These are phyloP conservation scores for Lysiphlebus fabarum DNA, from an alignment of 1,140 invertebrate species.

Conservation along the genomic window DNA sequence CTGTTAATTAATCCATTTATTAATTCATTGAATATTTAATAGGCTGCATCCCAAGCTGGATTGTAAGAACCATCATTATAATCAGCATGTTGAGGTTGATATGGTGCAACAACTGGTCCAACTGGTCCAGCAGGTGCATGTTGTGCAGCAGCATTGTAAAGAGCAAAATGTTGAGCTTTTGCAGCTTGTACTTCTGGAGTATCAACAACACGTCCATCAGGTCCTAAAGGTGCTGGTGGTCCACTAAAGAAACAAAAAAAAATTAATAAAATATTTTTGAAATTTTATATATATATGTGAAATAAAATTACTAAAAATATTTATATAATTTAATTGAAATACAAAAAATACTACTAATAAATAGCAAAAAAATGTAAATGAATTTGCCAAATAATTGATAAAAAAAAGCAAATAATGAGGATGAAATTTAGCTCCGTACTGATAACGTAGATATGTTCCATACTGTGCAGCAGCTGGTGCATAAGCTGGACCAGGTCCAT, in stretches of 20 bases:
- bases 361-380: too few relatives aligned
- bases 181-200: conserved; percentile 65
- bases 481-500: too few relatives aligned
- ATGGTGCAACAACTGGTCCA: conserved; percentile 12
- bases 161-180: conserved; percentile 61
- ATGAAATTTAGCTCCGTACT: conserved; percentile 1
- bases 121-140: conserved; percentile 49
- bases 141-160: conserved; percentile 57
- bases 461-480: conserved; percentile 1
- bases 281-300: too few relatives aligned
- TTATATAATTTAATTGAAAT: too few relatives aligned
- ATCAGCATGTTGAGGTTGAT: conserved; percentile 4
- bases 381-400: too few relatives aligned
- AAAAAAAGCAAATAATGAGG: not conserved
- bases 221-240: conserved; percentile 54
- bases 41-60: conserved; percentile 36
- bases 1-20: not conserved
- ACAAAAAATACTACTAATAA: too few relatives aligned
- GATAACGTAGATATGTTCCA: conserved; percentile 2
- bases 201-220: conserved; percentile 60
- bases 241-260: conserved; percentile 39
- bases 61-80: conserved; percentile 28
- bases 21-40: not conserved
- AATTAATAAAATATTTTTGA: not conserved
- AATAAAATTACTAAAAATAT: too few relatives aligned